These are phyloP conservation scores for Tenodera sinensis DNA, from an alignment of 2,888 invertebrate species.

Conservation along the genomic window DNA sequence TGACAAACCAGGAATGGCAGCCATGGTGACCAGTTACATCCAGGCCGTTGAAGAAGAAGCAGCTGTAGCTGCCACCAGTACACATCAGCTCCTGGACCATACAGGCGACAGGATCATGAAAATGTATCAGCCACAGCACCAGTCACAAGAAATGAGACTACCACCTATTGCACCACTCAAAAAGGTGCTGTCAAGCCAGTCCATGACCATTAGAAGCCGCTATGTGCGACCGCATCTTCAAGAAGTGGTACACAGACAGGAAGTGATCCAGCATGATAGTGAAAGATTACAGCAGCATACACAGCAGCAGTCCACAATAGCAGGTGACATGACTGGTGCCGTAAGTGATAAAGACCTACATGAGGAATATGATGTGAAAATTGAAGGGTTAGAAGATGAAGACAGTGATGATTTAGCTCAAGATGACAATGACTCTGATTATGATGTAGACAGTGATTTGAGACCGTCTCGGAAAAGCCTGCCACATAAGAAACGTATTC, in stretches of 20 bases:
- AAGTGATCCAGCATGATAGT: slow-evolving; percentile 2
- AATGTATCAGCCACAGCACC: slow-evolving; percentile 27
- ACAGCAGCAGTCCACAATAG: background rate
- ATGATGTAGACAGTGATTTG: slow-evolving; percentile 46
- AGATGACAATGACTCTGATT: slow-evolving; percentile 46
- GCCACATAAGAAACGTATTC: slow-evolving; percentile 84
- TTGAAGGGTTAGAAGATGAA: slow-evolving; percentile 40
- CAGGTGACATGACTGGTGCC: background rate
- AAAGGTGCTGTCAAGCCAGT: slow-evolving; percentile 34
- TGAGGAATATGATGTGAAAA: slow-evolving; percentile 41
- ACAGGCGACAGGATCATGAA: slow-evolving; percentile 27
- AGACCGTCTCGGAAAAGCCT: slow-evolving; percentile 52
- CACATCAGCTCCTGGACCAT: slow-evolving; percentile 16
- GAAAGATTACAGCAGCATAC: background rate
- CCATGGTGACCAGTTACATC: slow-evolving; percentile 38
- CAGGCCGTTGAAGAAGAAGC: slow-evolving; percentile 38
- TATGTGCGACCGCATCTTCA: slow-evolving; percentile 23
- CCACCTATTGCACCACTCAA: slow-evolving; percentile 37
- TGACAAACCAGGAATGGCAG: slow-evolving; percentile 36
- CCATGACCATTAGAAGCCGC: slow-evolving; percentile 22
- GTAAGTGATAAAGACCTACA: slow-evolving; percentile 1
- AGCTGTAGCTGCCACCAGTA: slow-evolving; percentile 10
- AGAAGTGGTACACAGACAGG: background rate
- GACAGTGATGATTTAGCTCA: slow-evolving; percentile 33
- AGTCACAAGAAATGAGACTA: slow-evolving; percentile 32